These are phyloP conservation scores for Ochropacha duplaris DNA, from an alignment of 2,888 invertebrate genomes.

Conservation along the genomic window DNA sequence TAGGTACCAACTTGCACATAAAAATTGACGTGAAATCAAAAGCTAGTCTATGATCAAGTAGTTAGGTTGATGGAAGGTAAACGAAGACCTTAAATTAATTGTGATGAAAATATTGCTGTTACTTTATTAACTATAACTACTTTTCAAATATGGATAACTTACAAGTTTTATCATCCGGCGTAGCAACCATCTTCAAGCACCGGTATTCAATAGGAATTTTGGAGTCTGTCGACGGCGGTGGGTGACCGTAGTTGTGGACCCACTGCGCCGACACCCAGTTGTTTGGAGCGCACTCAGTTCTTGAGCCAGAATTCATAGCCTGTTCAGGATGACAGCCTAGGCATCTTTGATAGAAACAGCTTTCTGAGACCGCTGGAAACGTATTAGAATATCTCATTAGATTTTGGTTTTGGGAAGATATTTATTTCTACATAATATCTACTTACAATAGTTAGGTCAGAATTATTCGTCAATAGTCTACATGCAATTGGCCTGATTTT, in stretches of 20 bases:
- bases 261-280: constrained; percentile 74
- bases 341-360: constrained; percentile 68
- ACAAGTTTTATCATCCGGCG: constrained; percentile 75
- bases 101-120: no score
- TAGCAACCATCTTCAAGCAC: constrained; percentile 74
- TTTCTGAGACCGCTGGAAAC: constrained; percentile 59
- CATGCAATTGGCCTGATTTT: no score
- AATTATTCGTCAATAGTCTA: no score
- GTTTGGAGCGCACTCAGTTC: constrained; percentile 58
- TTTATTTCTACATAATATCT: no score
- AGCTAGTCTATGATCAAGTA: no score
- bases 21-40: no score
- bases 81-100: no score
- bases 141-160: constrained; percentile 28
- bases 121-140: not conserved
- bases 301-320: constrained; percentile 41
- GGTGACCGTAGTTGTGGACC: constrained; percentile 72
- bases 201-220: constrained; percentile 67
- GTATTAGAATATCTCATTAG: not conserved
- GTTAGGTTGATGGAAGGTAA: no score
- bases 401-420: no score
- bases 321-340: constrained; percentile 66
- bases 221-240: constrained; percentile 69
- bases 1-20: no score
- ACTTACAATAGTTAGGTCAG: no score